Base-by-base conservation (phyloP, 2,888 invertebrate species). In the Drepana falcataria region DNA sequence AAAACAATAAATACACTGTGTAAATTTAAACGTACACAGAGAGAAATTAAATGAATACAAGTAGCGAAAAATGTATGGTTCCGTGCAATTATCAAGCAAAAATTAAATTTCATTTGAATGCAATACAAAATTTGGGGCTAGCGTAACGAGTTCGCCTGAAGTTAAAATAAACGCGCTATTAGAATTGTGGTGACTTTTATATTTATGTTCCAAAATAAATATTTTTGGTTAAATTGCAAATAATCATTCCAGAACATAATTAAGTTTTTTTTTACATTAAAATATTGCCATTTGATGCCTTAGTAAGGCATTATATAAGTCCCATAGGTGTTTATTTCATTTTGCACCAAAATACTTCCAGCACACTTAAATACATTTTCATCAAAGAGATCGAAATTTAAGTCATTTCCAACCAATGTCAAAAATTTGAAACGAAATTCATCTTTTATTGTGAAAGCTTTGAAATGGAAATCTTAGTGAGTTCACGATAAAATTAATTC, bases 41-140 rank as follows among this genome's bases (percentile, higher is more conserved):
- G 35, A 52, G 53, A 60, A 59, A 56, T 51, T 56, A 51, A 54
- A 52, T 49, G 44, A 40, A 53, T 47, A 53, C 56, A 55, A 56
- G 53, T 53, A 54, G 53, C 48, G 35, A 40, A 44, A 48, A 57
- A 49, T 48, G 47, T 59, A 48, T 52, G 58, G 58, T 60, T 51
- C 53, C 55, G 52, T 51, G 57, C 35, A 53, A 56, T 57, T 60
- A 21, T 54, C 41, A 58, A 60, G 59, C 53, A 47, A 59, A 52
- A 64, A 65, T 66, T 60, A 55, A 59, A 53, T 61, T 59, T 48
- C 49, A 57, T 57, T 55, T 55, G 48, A 59, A 59, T 53, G 53
- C 53, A 57, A 40, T 40, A 51, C 49, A 40, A 51, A 51, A 40
- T 51, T 35, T n/a, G 40, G 33, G 37, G 37, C 33, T 51, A 49